Conservation (phyloP, 1,140 invertebrate species). For the Micrasema minimum region DNA sequence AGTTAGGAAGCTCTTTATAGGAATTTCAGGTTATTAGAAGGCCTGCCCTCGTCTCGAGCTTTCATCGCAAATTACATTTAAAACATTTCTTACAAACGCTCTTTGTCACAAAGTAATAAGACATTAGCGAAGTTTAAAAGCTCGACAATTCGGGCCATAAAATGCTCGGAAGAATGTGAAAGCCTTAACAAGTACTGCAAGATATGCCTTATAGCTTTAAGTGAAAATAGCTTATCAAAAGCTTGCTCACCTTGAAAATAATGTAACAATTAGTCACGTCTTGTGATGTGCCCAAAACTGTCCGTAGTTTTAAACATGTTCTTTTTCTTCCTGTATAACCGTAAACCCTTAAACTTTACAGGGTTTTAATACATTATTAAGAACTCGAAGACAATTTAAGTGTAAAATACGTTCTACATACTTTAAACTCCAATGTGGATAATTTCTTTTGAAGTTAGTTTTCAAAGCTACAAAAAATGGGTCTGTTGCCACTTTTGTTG, state of each 20-base stretch:
- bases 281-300: not conserved
- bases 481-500: too few relatives aligned
- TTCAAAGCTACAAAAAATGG: too few relatives aligned
- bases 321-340: too few relatives aligned
- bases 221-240: slow-evolving; percentile 50
- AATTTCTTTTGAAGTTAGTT: too few relatives aligned
- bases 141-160: slow-evolving; percentile 39
- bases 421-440: too few relatives aligned
- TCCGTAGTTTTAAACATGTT: too few relatives aligned
- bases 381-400: too few relatives aligned
- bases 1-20: slow-evolving; percentile 35
- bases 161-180: slow-evolving; percentile 48
- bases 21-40: slow-evolving; percentile 34
- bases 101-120: slow-evolving; percentile 48
- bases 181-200: slow-evolving; percentile 22
- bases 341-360: too few relatives aligned
- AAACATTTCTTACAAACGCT: slow-evolving; percentile 51
- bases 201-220: slow-evolving; percentile 32
- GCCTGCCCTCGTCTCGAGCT: slow-evolving; percentile 29
- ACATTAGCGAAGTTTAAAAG: slow-evolving; percentile 50
- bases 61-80: slow-evolving; percentile 50
- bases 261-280: slow-evolving; percentile 33
- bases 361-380: too few relatives aligned
- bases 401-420: too few relatives aligned
- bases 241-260: slow-evolving; percentile 47